Conservation (phyloP, 2,113 vertebrate genomes). For the Siniperca chuatsi region DNA sequence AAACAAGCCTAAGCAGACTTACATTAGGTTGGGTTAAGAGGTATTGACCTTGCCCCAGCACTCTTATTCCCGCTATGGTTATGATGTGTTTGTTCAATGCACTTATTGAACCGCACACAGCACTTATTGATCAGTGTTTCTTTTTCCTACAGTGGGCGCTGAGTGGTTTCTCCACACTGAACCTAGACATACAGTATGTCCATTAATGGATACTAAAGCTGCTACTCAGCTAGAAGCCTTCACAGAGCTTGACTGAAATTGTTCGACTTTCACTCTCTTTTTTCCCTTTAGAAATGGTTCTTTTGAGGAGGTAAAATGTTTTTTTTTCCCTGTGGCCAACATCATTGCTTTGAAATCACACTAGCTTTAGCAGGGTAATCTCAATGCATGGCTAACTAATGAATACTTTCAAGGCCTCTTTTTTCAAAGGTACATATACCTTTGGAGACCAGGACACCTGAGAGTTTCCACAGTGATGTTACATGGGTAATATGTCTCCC, state of each 20-base stretch:
- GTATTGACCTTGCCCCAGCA: constrained; percentile 66
- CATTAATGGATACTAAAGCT: constrained; percentile 53
- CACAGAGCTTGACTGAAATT: not conserved
- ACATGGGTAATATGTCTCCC: constrained; percentile 42
- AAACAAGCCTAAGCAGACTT: constrained; percentile 34
- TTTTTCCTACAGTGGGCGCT: constrained; percentile 65
- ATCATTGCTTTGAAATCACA: constrained; percentile 52
- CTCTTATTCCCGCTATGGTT: constrained; percentile 60
- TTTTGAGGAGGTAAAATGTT: constrained; percentile 25
- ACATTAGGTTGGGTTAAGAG: constrained; percentile 26
- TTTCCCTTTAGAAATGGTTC: constrained; percentile 24
- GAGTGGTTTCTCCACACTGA: constrained; percentile 48
- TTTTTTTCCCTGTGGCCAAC: constrained; percentile 38
- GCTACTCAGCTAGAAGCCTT: constrained; percentile 25
- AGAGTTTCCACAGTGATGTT: constrained; percentile 58
- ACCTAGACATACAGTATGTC: constrained; percentile 34
- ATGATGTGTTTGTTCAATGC: constrained; percentile 75
- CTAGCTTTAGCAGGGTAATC: constrained; percentile 58
- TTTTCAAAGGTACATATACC: constrained; percentile 68
- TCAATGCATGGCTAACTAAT: constrained; percentile 69
- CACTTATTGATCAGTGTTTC: constrained; percentile 71
- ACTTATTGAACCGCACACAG: constrained; percentile 66
- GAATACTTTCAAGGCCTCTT: constrained; percentile 68
- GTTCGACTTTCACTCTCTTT: constrained; percentile 1
- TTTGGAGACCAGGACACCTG: constrained; percentile 67